Conservation (phyloP, 2,888 invertebrate genomes). For the Maniola hyperantus region DNA sequence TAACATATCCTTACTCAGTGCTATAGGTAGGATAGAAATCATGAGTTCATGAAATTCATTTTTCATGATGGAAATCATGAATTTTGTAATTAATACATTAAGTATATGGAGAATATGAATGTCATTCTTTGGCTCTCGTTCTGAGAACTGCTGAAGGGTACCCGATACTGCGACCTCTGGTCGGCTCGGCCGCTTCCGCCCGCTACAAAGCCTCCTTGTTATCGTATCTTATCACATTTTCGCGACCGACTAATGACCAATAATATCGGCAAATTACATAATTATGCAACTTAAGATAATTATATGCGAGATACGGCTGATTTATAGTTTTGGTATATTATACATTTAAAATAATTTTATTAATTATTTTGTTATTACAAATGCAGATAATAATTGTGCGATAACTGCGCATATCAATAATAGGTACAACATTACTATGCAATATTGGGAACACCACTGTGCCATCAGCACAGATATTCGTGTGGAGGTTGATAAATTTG, state of each 20-base stretch:
- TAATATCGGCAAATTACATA: conserved; percentile 63
- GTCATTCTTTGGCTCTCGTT: conserved; percentile 19
- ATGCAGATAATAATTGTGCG: not conserved
- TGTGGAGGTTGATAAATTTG: too few species aligned
- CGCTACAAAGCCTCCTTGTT: conserved; percentile 68
- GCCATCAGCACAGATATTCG: too few species aligned
- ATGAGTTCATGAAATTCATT: too few species aligned
- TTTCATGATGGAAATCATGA: not conserved
- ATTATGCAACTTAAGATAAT: conserved; percentile 58
- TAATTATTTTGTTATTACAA: not conserved
- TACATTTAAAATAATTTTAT: not conserved
- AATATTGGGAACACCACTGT: too few species aligned
- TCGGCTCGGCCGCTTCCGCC: conserved; percentile 46
- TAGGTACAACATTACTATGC: too few species aligned
- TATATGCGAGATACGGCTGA: conserved; percentile 45
- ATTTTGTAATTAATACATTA: not conserved
- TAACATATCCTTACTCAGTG: too few species aligned
- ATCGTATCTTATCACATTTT: conserved; percentile 78
- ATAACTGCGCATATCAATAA: too few species aligned
- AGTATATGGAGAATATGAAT: conserved; percentile 3
- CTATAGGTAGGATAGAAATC: too few species aligned
- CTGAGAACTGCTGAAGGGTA: conserved; percentile 36
- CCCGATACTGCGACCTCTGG: conserved; percentile 54
- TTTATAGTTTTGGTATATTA: conserved; percentile 46
- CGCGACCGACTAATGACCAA: conserved; percentile 73